A percentile compares a stretch with the other conserved stretches of the same genome.
phyloP scores from a whole-genome alignment of 2,113 vertebrate species.

The Taurulus bubalis region DNA sequence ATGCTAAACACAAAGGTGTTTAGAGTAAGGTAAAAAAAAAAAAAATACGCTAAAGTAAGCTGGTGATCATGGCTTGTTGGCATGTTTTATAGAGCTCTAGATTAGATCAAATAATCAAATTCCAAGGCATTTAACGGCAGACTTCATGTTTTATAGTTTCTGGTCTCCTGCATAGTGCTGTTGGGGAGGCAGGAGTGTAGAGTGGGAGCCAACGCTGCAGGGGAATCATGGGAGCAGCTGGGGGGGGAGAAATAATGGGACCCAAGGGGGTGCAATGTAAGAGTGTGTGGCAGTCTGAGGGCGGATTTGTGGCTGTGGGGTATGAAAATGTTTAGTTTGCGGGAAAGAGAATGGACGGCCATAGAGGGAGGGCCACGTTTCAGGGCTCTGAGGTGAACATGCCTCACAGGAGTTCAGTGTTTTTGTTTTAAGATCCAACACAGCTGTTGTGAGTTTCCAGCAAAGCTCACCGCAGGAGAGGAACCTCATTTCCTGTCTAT shows the following conservation, averaged over 20 bases:
- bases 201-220: slow-evolving; percentile 1
- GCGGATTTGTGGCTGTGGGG: slow-evolving; percentile 5
- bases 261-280: slow-evolving; percentile 3
- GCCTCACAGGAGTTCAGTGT: slow-evolving; percentile 21
- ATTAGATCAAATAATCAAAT: neutral
- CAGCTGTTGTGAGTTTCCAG: slow-evolving; percentile 72
- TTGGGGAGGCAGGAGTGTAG: slow-evolving; percentile 17
- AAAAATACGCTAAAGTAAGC: neutral
- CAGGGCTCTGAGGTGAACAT: slow-evolving; percentile 15
- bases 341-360: slow-evolving; percentile 3
- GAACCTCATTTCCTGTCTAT: slow-evolving; percentile 63
- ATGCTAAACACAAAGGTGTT: no score
- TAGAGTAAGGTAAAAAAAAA: neutral
- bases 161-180: slow-evolving; percentile 30
- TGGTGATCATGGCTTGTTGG: neutral
- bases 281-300: neutral
- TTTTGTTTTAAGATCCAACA: slow-evolving; percentile 44
- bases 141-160: slow-evolving; percentile 30
- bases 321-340: slow-evolving; percentile 39
- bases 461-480: slow-evolving; percentile 54
- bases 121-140: slow-evolving; percentile 16
- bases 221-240: slow-evolving; percentile 18
- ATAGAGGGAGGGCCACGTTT: neutral
- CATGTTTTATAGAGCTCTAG: slow-evolving; percentile 6
- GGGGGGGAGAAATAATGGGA: slow-evolving; percentile 24